A percentile compares a stretch with the other conserved stretches of the same genome.
These are phyloP conservation scores for Chunga burmeisteri DNA, from an alignment of 2,113 vertebrate genomes.

Conservation along the genomic window DNA sequence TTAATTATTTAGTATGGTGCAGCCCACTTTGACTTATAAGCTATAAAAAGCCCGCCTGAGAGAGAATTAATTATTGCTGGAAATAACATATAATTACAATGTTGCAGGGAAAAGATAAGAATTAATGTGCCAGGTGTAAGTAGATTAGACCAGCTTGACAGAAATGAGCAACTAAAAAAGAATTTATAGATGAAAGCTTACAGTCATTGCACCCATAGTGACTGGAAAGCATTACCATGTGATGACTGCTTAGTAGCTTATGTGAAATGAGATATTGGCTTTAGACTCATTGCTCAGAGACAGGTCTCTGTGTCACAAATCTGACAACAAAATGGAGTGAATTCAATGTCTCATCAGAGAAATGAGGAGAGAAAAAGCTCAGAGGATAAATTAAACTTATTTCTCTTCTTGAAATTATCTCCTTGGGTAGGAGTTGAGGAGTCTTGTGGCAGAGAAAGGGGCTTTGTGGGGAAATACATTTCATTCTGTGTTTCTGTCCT, in stretches of 20 bases:
- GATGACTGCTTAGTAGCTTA: conserved; percentile 50
- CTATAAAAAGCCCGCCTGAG: conserved; percentile 69
- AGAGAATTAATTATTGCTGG: conserved; percentile 74
- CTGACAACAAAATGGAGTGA: conserved; percentile 54
- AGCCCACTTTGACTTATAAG: conserved; percentile 72
- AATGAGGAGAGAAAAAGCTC: background rate
- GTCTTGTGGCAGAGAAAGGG: background rate
- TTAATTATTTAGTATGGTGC: conserved; percentile 72
- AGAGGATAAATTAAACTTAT: background rate
- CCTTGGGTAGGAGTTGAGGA: background rate
- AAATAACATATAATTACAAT: conserved; percentile 78
- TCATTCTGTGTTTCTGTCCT: background rate
- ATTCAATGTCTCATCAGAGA: conserved; percentile 22
- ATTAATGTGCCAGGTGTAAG: conserved; percentile 77
- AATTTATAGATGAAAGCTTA: conserved; percentile 70
- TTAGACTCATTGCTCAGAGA: conserved; percentile 45
- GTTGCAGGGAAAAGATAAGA: conserved; percentile 75
- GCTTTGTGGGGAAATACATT: background rate
- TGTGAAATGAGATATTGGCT: conserved; percentile 65
- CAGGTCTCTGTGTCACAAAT: conserved; percentile 45
- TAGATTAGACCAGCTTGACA: conserved; percentile 74
- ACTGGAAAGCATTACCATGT: conserved; percentile 44
- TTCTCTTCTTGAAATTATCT: background rate
- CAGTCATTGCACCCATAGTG: conserved; percentile 52
- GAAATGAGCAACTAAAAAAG: conserved; percentile 66